Conservation (phyloP, 2,888 invertebrate genomes). For the Azorinus chamasolen region DNA sequence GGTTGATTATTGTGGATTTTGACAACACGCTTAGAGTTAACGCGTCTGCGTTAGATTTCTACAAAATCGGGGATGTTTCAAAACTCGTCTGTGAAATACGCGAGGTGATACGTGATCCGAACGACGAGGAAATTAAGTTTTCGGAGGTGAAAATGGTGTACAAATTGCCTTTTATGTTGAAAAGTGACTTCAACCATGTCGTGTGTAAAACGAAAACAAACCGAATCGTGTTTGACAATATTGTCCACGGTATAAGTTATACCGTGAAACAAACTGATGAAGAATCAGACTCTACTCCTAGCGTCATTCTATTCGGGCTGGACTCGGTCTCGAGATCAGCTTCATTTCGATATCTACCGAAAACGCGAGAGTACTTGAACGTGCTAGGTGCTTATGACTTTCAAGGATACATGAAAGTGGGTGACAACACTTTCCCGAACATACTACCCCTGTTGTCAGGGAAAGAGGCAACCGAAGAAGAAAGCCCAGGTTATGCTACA, state of each 20-base stretch:
- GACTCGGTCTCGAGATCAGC: too few species aligned
- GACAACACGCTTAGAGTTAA: constrained; percentile 5
- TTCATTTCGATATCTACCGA: too few species aligned
- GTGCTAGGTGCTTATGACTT: too few species aligned
- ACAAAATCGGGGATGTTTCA: neutral
- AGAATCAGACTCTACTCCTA: neutral
- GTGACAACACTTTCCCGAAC: constrained; percentile 7
- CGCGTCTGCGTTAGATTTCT: constrained; percentile 3
- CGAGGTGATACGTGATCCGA: neutral
- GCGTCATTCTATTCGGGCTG: too few species aligned
- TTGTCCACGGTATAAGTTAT: neutral
- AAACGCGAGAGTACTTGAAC: too few species aligned
- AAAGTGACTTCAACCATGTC: neutral
- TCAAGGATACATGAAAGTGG: too few species aligned
- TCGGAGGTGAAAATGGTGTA: neutral
- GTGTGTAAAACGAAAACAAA: neutral
- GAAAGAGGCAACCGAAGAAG: neutral
- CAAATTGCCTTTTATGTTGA: neutral
- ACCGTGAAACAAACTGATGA: too few species aligned
- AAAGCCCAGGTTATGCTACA: neutral
- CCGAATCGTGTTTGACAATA: neutral
- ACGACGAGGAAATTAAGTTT: constrained; percentile 6
- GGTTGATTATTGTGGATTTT: constrained; percentile 13
- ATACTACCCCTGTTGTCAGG: constrained; percentile 27
- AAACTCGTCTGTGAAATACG: neutral